Percentiles rank a stretch among this genome's conserved stretches.
Conservation (phyloP, 1,140 invertebrate genomes). For the Temnothorax curvispinosus region DNA sequence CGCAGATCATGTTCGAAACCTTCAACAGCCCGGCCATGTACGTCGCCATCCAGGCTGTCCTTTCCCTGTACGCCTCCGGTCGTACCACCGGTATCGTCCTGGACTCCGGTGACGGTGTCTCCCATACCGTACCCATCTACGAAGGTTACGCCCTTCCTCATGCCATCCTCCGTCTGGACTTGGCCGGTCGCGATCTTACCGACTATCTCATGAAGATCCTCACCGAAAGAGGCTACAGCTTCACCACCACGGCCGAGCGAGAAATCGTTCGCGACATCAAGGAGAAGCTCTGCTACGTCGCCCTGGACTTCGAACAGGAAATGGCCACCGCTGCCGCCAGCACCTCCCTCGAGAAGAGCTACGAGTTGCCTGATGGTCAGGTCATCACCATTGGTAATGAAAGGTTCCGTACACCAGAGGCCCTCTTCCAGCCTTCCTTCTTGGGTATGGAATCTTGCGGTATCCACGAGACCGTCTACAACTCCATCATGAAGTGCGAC, state of each 20-base stretch:
- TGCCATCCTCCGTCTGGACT: conserved; percentile 94
- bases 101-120: conserved; percentile 95
- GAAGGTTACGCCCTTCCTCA: conserved; percentile 92
- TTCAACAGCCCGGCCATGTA: conserved; percentile 95
- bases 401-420: conserved; percentile 94
- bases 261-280: conserved; percentile 97
- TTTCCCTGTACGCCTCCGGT: conserved; percentile 94
- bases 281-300: conserved; percentile 96
- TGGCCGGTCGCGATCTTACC: conserved; percentile 95
- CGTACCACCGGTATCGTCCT: conserved; percentile 94
- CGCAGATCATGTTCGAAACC: conserved; percentile 87
- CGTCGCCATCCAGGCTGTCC: conserved; percentile 93
- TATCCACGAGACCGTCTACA: conserved; percentile 94
- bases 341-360: conserved; percentile 92
- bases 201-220: conserved; percentile 95
- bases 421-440: conserved; percentile 94
- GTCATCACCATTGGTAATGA: conserved; percentile 96
- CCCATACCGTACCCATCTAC: conserved; percentile 96
- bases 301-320: conserved; percentile 91
- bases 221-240: conserved; percentile 91
- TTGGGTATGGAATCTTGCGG: conserved; percentile 93
- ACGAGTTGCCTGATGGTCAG: conserved; percentile 82
- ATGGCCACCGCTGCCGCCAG: conserved; percentile 94
- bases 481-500: conserved; percentile 96
- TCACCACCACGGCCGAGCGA: conserved; percentile 90